Conservation (phyloP, 2,888 invertebrate genomes). For the Epinotia nisella region DNA sequence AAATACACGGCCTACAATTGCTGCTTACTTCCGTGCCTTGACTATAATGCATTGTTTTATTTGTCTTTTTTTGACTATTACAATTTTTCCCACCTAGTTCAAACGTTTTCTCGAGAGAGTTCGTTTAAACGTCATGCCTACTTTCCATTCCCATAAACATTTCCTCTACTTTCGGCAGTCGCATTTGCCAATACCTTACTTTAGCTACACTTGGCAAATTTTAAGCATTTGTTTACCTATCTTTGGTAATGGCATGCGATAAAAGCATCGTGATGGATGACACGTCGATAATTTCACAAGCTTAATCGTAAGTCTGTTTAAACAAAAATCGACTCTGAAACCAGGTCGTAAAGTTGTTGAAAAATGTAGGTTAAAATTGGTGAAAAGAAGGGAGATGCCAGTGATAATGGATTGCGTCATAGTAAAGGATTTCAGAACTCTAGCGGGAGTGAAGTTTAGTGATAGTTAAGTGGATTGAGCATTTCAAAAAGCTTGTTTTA, state of each 20-base stretch:
- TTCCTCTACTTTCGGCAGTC: too few relatives aligned
- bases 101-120: too few relatives aligned
- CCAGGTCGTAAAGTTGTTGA: background rate
- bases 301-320: background rate
- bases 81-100: too few relatives aligned
- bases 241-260: constrained; percentile 16
- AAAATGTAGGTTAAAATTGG: background rate
- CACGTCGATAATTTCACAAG: constrained; percentile 26
- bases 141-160: too few relatives aligned
- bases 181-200: background rate
- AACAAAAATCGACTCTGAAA: background rate
- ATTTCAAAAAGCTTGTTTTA: too few relatives aligned
- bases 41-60: too few relatives aligned
- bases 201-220: background rate
- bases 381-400: constrained; percentile 24
- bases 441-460: background rate
- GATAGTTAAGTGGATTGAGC: background rate
- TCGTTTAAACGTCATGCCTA: too few relatives aligned
- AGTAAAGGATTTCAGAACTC: constrained; percentile 29
- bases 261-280: constrained; percentile 43
- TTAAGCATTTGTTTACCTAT: constrained; percentile 10
- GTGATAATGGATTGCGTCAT: constrained; percentile 41
- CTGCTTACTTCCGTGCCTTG: too few relatives aligned
- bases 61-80: too few relatives aligned
- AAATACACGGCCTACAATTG: too few relatives aligned